Evolutionary conservation across 2,113 vertebrate species (phyloP).

Genomic region (Hiodon alosoides): DNA sequence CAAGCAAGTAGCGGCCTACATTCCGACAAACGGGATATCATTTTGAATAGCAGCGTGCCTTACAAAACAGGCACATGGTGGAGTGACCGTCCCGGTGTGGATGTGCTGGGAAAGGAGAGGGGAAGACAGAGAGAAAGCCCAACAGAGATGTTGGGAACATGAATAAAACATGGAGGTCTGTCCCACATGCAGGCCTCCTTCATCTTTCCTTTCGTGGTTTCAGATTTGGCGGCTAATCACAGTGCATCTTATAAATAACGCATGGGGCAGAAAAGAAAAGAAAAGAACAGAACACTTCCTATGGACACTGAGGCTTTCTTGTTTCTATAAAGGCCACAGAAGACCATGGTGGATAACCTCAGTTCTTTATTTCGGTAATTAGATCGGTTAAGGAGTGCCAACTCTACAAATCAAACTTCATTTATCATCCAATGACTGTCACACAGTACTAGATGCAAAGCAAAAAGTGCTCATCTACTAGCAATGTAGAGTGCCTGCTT

Average conservation of each 20-base stretch:
- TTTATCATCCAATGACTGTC: too few species aligned
- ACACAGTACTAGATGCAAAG: too few species aligned
- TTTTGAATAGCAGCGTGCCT: too few species aligned
- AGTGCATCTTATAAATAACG: background rate
- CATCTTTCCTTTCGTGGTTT: conserved; percentile 30
- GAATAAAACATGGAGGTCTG: conserved; percentile 43
- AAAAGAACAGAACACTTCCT: background rate
- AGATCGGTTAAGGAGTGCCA: too few species aligned
- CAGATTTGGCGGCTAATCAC: background rate
- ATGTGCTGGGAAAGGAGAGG: background rate
- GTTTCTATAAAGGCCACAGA: background rate
- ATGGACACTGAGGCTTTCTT: background rate
- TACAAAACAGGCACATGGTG: background rate
- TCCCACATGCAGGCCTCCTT: conserved; percentile 20
- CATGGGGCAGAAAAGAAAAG: background rate
- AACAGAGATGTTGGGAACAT: conserved; percentile 29
- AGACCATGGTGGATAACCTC: background rate
- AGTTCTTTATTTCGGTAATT: too few species aligned
- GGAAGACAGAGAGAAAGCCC: conserved; percentile 8
- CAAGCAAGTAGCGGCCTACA: background rate
- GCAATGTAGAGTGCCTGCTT: too few species aligned
- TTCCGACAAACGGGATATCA: background rate
- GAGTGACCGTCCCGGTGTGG: background rate
- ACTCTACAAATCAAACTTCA: too few species aligned
- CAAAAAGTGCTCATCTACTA: too few species aligned